Evolutionary conservation across 2,113 vertebrate species (phyloP).

Genomic region (Eubucco bourcierii): DNA sequence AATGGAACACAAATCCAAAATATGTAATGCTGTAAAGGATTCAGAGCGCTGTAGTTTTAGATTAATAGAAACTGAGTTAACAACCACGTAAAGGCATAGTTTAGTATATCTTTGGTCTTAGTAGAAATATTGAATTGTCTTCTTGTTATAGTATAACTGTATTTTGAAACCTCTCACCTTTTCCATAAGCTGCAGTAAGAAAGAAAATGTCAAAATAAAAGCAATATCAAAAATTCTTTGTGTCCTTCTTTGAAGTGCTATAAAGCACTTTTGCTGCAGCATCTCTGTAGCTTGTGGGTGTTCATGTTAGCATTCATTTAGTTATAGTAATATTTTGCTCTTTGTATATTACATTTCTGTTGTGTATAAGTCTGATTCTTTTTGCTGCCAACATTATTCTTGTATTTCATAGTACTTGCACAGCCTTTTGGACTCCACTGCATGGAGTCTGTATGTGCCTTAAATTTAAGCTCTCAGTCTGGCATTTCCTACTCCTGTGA

Average conservation of each 20-base stretch:
- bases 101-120: background rate
- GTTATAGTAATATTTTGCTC: background rate
- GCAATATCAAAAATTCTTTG: background rate
- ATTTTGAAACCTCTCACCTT: background rate
- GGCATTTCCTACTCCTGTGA: background rate
- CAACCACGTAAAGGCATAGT: background rate
- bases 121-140: background rate
- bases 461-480: background rate
- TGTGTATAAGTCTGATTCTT: background rate
- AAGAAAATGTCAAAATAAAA: background rate
- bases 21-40: background rate
- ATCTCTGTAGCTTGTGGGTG: background rate
- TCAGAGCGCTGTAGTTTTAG: background rate
- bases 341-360: background rate
- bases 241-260: background rate
- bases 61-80: background rate
- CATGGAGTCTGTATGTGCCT: background rate
- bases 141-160: background rate
- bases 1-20: background rate
- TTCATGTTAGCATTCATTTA: background rate
- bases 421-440: background rate
- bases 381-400: background rate
- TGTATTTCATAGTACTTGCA: background rate
- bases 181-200: background rate
- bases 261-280: background rate